Conservation (phyloP, 1,140 invertebrate genomes). For the Drosophila arizonae region DNA sequence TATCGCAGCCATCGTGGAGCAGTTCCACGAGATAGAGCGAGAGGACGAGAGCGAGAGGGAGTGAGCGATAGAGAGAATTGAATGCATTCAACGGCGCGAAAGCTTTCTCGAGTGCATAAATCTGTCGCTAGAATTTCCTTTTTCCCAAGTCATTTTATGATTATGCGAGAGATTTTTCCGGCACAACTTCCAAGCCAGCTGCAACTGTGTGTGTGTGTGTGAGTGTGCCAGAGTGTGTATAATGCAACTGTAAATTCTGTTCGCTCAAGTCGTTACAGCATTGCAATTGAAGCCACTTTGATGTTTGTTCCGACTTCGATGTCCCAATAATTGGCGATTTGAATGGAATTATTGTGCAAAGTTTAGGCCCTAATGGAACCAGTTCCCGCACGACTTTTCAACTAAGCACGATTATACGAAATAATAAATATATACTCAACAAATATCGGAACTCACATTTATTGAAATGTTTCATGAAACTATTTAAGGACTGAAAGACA, state of each 20-base stretch:
- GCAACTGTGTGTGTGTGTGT: slow-evolving; percentile 14
- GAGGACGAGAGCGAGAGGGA: not conserved
- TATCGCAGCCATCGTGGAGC: slow-evolving; percentile 5
- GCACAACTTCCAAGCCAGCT: slow-evolving; percentile 56
- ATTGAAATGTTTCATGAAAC: no score
- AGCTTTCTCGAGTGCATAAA: slow-evolving; percentile 78
- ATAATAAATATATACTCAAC: not conserved
- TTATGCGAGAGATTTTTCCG: slow-evolving; percentile 80
- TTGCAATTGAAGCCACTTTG: slow-evolving; percentile 66
- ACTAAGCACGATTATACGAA: not conserved
- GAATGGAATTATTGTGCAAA: slow-evolving; percentile 28
- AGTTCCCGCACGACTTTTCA: slow-evolving; percentile 5
- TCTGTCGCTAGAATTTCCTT: slow-evolving; percentile 74
- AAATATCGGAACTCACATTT: no score
- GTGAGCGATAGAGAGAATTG: slow-evolving; percentile 15
- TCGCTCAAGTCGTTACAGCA: slow-evolving; percentile 53
- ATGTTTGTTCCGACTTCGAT: slow-evolving; percentile 66
- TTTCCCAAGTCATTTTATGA: slow-evolving; percentile 79
- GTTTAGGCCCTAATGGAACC: slow-evolving; percentile 21
- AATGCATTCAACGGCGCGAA: slow-evolving; percentile 55
- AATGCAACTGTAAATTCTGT: slow-evolving; percentile 66
- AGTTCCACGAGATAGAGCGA: not conserved
- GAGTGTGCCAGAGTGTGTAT: slow-evolving; percentile 46
- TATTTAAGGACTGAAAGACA: no score
- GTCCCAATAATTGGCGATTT: slow-evolving; percentile 59